Base-by-base conservation (phyloP, 1,140 invertebrate species). In the Brachionus manjavacas region DNA sequence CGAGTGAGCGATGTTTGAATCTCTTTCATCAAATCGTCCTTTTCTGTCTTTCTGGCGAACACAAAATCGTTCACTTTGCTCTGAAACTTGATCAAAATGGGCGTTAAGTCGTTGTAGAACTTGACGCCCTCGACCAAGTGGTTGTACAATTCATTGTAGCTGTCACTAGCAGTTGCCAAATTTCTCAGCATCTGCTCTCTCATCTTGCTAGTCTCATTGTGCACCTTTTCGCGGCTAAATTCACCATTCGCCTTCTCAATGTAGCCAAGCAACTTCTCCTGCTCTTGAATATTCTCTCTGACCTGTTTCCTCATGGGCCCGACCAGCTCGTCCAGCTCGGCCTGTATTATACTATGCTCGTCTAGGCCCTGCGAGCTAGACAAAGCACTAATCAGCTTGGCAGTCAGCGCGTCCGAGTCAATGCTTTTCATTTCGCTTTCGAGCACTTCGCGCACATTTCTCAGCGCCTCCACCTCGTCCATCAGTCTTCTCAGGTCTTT, bases 11-110 rank as follows among this genome's bases (percentile, higher is more conserved):
- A 28, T 4, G n/a, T 49, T 85, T 91, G 90, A 35, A 91, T 86
- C 85, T 91, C 91, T 39, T 88, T 86, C 88, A 98, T 90, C 74
- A 99, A 89, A 90, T 99, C 97, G 86, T 99, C 97, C 89, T 98
- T 99, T 89, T 99, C 97, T 0, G 97, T 98, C 91, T 97, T 96
- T 4, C 97, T 94, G 39, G 97, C 97, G 90, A 99, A 99, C 89
- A 96, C 97, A 90, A 96, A 99, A 90, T 99, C 98, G 1, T 93
- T 94, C 86, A 99, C 94, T 91, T 99, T 99, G 89, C 95, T 97
- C 92, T 99, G 98, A 89, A 98, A 96, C 35, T 93, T 93, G 6
- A 99, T 92, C 86, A 99, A 90, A 84, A 99, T 89, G 92, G 97
- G 91, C 2, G 97, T 99, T 85, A 99, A 91, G 90, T 99, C 96